phyloP scores from a whole-genome alignment of 2,888 invertebrate species.

The Philereme vetulata region DNA sequence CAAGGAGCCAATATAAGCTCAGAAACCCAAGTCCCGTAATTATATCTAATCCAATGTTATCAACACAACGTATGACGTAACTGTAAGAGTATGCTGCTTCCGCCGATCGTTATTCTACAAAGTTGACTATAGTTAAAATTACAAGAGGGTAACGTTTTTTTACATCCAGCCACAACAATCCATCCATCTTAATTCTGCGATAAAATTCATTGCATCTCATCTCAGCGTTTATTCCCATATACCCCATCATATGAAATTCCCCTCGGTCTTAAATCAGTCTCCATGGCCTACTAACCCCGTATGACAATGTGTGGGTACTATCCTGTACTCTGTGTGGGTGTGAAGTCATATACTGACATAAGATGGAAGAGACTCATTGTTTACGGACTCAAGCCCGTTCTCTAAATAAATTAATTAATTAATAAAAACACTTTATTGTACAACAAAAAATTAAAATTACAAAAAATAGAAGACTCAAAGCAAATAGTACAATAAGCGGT shows the following conservation, averaged over 20 bases:
- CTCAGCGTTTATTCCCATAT: slow-evolving; percentile 30
- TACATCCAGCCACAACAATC: not conserved
- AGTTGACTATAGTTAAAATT: no score
- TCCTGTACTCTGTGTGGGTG: slow-evolving; percentile 19
- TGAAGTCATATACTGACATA: slow-evolving; percentile 8
- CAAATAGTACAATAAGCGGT: no score
- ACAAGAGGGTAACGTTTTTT: not conserved
- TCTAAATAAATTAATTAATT: no score
- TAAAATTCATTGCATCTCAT: slow-evolving; percentile 33
- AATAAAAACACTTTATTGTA: no score
- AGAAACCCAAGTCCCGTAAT: no score
- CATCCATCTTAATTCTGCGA: slow-evolving; percentile 21
- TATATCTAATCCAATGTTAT: no score
- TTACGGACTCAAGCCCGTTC: slow-evolving; percentile 1
- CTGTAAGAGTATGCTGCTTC: no score
- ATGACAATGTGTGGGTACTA: slow-evolving; percentile 15
- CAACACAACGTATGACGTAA: no score
- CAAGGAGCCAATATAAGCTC: no score
- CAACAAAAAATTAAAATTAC: no score
- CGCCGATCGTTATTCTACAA: no score
- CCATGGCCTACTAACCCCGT: slow-evolving; percentile 31
- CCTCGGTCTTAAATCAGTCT: slow-evolving; percentile 29
- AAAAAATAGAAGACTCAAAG: no score
- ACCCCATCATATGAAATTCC: slow-evolving; percentile 38
- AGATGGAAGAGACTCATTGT: slow-evolving; percentile 13